Evolutionary conservation across 2,888 invertebrate species (phyloP).

Genomic region (Hemicrepidius hirtus): DNA sequence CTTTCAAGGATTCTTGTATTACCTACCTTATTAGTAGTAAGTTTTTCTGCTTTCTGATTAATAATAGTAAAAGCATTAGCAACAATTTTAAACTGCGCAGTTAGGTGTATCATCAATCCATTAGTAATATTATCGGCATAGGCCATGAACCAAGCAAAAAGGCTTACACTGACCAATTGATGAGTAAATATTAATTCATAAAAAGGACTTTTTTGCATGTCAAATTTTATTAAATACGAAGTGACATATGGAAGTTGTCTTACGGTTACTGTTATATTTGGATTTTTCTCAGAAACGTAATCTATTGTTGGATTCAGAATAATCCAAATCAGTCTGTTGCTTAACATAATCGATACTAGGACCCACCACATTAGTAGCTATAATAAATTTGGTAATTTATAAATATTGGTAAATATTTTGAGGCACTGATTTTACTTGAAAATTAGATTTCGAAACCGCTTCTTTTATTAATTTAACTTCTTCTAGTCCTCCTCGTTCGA

Average conservation of each 20-base stretch:
- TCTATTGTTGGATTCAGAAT: constrained; percentile 1
- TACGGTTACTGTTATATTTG: constrained; percentile 9
- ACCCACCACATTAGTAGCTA: not conserved
- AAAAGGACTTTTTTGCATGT: constrained; percentile 17
- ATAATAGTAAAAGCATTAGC: not conserved
- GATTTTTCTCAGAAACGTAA: not conserved
- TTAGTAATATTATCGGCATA: constrained; percentile 11
- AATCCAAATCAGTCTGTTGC: constrained; percentile 25
- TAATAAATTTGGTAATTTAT: not conserved
- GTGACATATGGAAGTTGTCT: constrained; percentile 12
- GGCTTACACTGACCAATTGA: not conserved
- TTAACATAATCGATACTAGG: constrained; percentile 14
- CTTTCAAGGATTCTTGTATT: no score
- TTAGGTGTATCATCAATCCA: constrained; percentile 19
- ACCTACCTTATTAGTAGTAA: no score
- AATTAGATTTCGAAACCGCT: not conserved
- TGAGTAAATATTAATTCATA: constrained; percentile 23
- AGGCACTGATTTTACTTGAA: constrained; percentile 14
- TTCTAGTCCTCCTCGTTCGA: constrained; percentile 3
- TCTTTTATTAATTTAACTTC: not conserved
- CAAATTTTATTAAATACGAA: constrained; percentile 7
- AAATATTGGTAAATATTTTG: not conserved
- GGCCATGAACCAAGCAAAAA: constrained; percentile 18
- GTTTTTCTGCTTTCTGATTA: not conserved
- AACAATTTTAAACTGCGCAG: constrained; percentile 25